Conservation (phyloP, 2,888 invertebrate genomes). For the Andrena fulva region DNA sequence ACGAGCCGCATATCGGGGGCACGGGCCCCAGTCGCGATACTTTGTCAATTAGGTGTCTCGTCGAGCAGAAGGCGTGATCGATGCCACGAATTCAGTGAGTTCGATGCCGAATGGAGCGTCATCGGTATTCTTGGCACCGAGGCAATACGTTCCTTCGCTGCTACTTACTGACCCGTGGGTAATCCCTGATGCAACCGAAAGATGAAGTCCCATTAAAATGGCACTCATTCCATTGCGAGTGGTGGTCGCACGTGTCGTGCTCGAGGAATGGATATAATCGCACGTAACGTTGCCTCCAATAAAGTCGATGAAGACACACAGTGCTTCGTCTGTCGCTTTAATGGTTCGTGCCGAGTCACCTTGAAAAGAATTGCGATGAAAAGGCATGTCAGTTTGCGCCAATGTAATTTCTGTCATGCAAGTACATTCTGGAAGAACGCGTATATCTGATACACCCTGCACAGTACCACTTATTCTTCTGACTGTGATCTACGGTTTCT, state of each 20-base stretch:
- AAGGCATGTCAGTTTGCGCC: not conserved
- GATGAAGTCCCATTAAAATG: conserved; percentile 54
- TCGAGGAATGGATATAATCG: not conserved
- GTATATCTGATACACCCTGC: too few relatives aligned
- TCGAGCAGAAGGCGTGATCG: conserved; percentile 45
- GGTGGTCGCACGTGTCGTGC: not conserved
- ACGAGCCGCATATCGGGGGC: conserved; percentile 6
- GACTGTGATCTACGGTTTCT: not conserved
- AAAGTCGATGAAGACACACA: conserved; percentile 12
- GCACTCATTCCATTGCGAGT: not conserved
- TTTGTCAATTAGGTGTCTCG: conserved; percentile 59
- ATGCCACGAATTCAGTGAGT: conserved; percentile 33
- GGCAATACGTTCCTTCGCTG: conserved; percentile 24
- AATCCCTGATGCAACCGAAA: conserved; percentile 50
- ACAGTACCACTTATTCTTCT: too few relatives aligned
- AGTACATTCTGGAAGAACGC: not conserved
- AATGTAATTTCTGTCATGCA: too few relatives aligned
- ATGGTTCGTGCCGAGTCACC: conserved; percentile 14
- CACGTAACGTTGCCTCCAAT: not conserved
- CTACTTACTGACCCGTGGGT: conserved; percentile 39
- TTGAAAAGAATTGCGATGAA: conserved; percentile 33
- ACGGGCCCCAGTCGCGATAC: conserved; percentile 38
- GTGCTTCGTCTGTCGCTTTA: conserved; percentile 13
- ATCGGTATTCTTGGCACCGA: conserved; percentile 59
- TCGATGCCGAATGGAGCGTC: conserved; percentile 38